phyloP scores from a whole-genome alignment of 2,888 invertebrate genomes.

The Oegoconia quadripuncta region DNA sequence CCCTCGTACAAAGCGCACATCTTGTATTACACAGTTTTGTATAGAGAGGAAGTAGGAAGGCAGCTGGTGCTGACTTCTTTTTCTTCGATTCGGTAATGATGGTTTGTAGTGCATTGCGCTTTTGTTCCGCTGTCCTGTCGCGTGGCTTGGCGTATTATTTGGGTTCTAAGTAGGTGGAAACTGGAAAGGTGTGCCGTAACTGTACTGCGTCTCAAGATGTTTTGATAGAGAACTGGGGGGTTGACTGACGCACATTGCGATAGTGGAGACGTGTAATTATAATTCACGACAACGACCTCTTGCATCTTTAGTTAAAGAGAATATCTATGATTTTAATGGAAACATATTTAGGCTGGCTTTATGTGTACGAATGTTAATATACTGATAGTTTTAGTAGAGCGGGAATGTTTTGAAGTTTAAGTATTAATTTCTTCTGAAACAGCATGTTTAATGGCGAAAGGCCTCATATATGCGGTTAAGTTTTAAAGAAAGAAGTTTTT shows the following conservation, averaged over 20 bases:
- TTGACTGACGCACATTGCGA: conserved; percentile 22
- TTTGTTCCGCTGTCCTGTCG: conserved; percentile 71
- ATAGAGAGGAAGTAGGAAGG: conserved; percentile 73
- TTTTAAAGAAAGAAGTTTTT: no score
- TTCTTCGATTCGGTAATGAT: conserved; percentile 66
- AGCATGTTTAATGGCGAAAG: no score
- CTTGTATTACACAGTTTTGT: conserved; percentile 74
- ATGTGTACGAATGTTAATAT: no score
- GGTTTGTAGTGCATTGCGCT: conserved; percentile 66
- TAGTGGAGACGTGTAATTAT: conserved; percentile 29
- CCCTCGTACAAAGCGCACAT: conserved; percentile 57
- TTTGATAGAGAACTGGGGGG: conserved; percentile 40
- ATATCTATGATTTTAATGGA: background rate
- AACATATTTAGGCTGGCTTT: no score
- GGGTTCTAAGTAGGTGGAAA: conserved; percentile 67
- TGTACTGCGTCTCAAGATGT: conserved; percentile 68
- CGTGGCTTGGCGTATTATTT: conserved; percentile 61
- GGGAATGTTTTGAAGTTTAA: no score
- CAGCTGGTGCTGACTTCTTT: conserved; percentile 69
- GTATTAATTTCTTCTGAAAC: no score
- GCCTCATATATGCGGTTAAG: no score
- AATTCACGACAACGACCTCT: conserved; percentile 9
- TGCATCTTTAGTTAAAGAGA: background rate
- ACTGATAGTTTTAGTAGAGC: no score
- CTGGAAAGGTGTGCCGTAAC: conserved; percentile 69